Evolutionary conservation across 1,140 invertebrate genomes (phyloP).

Genomic region (Drosophila auraria): DNA sequence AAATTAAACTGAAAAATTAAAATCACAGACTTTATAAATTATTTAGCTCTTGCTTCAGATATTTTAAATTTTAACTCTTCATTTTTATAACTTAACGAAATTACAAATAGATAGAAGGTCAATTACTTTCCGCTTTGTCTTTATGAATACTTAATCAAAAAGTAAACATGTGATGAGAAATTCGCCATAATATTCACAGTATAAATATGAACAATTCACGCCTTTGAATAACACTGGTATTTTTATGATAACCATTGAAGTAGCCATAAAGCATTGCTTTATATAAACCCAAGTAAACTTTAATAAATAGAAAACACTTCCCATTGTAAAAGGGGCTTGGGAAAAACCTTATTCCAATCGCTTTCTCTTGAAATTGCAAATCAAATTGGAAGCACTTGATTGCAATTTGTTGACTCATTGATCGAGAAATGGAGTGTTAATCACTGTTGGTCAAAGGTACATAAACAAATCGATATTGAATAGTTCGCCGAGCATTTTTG

Average conservation of each 20-base stretch:
- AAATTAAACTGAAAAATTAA: neutral
- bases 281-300: neutral
- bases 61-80: neutral
- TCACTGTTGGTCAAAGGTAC: slow-evolving; percentile 6
- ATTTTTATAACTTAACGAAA: neutral
- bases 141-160: neutral
- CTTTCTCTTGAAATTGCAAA: slow-evolving; percentile 18
- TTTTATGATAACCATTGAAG: neutral
- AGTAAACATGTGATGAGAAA: neutral
- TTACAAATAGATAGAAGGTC: neutral
- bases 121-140: too few species aligned
- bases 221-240: neutral
- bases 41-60: neutral
- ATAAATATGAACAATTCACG: slow-evolving; percentile 13
- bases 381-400: slow-evolving; percentile 17
- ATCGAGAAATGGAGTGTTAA: slow-evolving; percentile 15
- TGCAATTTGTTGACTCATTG: slow-evolving; percentile 27
- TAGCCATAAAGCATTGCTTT: neutral
- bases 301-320: slow-evolving; percentile 1
- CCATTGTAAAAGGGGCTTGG: too few species aligned
- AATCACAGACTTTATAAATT: too few species aligned
- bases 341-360: neutral
- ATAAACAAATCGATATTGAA: slow-evolving; percentile 24
- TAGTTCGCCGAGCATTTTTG: slow-evolving; percentile 29
- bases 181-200: neutral